Percentiles rank a stretch among this genome's conserved stretches.
phyloP scores from a whole-genome alignment of 2,888 invertebrate genomes.

The Fissipunctia ypsillon region DNA sequence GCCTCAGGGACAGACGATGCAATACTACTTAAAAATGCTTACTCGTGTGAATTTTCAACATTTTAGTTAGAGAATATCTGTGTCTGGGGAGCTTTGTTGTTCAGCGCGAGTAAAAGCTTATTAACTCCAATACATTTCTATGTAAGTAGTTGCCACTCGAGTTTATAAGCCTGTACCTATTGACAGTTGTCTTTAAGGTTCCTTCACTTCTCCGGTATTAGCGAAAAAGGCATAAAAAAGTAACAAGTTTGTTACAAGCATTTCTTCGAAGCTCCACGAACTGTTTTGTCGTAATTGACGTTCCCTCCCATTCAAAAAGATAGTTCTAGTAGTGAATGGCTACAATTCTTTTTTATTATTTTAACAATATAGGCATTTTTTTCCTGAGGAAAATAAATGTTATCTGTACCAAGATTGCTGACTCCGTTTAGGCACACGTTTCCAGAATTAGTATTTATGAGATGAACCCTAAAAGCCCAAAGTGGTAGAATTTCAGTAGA shows the following conservation, averaged over 20 bases:
- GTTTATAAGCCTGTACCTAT: conserved; percentile 2
- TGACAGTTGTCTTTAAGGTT: neutral
- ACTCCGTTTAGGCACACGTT: no score
- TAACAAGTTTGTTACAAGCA: neutral
- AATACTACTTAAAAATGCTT: conserved; percentile 18
- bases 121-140: neutral
- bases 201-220: neutral
- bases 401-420: neutral
- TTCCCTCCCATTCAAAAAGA: neutral
- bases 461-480: neutral
- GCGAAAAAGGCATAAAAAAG: neutral
- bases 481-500: neutral
- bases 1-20: conserved; percentile 14
- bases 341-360: neutral
- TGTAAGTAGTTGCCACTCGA: neutral
- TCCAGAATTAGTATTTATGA: conserved; percentile 9
- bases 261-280: neutral
- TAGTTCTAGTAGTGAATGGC: conserved; percentile 1
- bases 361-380: neutral
- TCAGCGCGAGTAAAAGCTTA: conserved; percentile 5
- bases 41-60: conserved; percentile 11
- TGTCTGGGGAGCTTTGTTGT: conserved; percentile 18
- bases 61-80: conserved; percentile 16
- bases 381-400: neutral
- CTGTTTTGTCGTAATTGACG: conserved; percentile 8